phyloP scores from a whole-genome alignment of 1,140 invertebrate genomes.

The Brachystomella parvula region DNA sequence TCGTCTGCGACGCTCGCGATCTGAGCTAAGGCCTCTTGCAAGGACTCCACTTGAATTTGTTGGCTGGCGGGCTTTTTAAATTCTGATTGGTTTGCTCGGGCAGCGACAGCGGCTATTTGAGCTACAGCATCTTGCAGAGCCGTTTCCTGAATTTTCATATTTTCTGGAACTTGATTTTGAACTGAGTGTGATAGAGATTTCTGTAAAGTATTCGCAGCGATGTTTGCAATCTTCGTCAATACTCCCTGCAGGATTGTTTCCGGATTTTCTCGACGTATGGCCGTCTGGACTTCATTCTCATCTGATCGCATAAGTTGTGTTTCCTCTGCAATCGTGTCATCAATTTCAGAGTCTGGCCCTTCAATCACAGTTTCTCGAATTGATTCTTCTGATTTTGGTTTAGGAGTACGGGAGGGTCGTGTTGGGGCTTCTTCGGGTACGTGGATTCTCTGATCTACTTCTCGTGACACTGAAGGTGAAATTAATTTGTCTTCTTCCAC shows the following conservation, averaged over 20 bases:
- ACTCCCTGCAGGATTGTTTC: neutral
- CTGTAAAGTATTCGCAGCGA: neutral
- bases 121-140: neutral
- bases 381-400: neutral
- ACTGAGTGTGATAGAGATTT: neutral
- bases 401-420: neutral
- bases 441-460: neutral
- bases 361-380: slow-evolving; percentile 1
- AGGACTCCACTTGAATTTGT: neutral
- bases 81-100: neutral
- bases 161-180: neutral
- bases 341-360: neutral
- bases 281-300: neutral
- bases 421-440: neutral
- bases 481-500: neutral
- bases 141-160: neutral
- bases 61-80: neutral
- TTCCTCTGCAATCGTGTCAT: neutral
- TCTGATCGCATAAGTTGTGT: neutral
- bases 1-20: neutral
- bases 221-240: neutral
- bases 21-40: neutral
- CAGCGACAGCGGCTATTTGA: neutral
- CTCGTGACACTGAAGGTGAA: neutral
- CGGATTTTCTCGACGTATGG: neutral